These are phyloP conservation scores for Eristalis intricaria DNA, from an alignment of 2,888 invertebrate genomes.

Conservation along the genomic window DNA sequence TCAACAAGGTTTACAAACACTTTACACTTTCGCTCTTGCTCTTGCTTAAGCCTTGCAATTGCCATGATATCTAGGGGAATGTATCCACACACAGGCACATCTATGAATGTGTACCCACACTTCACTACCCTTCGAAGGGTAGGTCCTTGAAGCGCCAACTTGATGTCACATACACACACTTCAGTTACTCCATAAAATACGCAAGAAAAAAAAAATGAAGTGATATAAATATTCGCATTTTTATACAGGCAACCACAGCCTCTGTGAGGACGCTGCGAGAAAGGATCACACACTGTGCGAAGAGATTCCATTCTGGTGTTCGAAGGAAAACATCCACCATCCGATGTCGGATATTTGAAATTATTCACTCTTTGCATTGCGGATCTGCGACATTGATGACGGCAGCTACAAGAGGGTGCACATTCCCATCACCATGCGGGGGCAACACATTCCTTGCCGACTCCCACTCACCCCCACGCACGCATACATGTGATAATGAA, in stretches of 20 bases:
- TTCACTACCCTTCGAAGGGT: conserved; percentile 18
- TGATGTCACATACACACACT: conserved; percentile 52
- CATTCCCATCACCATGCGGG: conserved; percentile 11
- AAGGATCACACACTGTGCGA: conserved; percentile 21
- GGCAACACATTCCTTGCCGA: conserved; percentile 6
- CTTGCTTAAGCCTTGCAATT: conserved; percentile 14
- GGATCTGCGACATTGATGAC: conserved; percentile 60
- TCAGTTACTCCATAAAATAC: conserved; percentile 33
- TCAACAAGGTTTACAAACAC: conserved; percentile 4
- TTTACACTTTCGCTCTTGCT: background rate
- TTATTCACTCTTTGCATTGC: conserved; percentile 57
- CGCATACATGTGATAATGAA: conserved; percentile 33
- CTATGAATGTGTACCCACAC: conserved; percentile 15
- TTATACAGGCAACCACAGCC: conserved; percentile 13
- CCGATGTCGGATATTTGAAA: conserved; percentile 49
- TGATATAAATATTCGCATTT: conserved; percentile 41
- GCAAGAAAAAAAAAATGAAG: conserved; percentile 7
- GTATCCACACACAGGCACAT: background rate
- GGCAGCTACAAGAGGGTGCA: conserved; percentile 54
- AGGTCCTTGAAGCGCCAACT: conserved; percentile 53
- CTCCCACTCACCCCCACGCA: background rate
- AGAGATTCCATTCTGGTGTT: background rate
- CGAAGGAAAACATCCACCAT: conserved; percentile 22
- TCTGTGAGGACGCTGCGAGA: conserved; percentile 20
- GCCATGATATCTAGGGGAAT: conserved; percentile 15